Conservation (phyloP, 2,797 vertebrate species). For the Chaenodraco wilsoni region DNA sequence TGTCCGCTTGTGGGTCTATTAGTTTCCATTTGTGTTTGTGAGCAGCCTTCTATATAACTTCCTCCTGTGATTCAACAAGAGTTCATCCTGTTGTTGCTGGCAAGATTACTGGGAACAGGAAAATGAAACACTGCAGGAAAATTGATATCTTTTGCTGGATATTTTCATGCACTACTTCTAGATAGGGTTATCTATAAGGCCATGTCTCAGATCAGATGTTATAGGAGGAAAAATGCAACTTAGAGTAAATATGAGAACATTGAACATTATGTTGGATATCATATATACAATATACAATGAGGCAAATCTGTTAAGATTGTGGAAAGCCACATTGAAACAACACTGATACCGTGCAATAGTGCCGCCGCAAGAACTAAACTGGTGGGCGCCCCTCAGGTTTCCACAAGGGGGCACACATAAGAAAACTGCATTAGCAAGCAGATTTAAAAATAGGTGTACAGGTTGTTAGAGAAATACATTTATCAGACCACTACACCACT, state of each 20-base stretch:
- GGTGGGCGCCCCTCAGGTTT: not conserved
- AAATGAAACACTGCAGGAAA: constrained; percentile 48
- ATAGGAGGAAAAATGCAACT: constrained; percentile 16
- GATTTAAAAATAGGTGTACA: not conserved
- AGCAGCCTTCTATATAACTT: constrained; percentile 58
- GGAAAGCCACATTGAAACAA: not conserved
- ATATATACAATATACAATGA: not conserved
- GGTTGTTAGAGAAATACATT: not conserved
- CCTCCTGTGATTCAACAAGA: constrained; percentile 51
- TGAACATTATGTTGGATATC: not conserved
- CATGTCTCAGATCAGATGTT: constrained; percentile 25
- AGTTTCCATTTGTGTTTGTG: constrained; percentile 65
- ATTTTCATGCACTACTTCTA: constrained; percentile 26
- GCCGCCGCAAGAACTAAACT: not conserved
- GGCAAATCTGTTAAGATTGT: not conserved
- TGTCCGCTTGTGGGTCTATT: constrained; percentile 67
- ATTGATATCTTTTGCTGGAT: constrained; percentile 34
- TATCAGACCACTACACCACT: not conserved
- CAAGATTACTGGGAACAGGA: constrained; percentile 47
- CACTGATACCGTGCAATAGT: not conserved
- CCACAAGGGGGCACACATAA: constrained; percentile 16
- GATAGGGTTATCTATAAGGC: constrained; percentile 11
- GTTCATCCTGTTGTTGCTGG: constrained; percentile 70
- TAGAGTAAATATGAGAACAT: not conserved
- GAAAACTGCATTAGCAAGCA: constrained; percentile 5